Evolutionary conservation across 2,888 invertebrate genomes (phyloP), one percentile per base, ranked within the genome.

Genomic region (Rapana venosa): DNA sequence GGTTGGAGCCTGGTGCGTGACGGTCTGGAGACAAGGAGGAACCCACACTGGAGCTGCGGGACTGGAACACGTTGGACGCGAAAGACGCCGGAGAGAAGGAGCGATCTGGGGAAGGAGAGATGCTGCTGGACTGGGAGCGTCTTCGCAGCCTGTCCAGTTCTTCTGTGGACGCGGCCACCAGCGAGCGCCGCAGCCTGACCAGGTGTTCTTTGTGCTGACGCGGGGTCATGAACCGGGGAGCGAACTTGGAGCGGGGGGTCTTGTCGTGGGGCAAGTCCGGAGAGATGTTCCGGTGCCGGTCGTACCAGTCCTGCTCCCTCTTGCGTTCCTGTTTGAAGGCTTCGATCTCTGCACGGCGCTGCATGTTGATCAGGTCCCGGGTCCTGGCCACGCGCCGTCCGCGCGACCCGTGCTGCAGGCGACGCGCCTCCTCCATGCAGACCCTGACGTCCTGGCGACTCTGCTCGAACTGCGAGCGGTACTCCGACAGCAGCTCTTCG

Each of bases 311-410:
- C 85, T 94, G 93, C 89, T 95, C 95, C 86, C 94, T 90, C 91
- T 93, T 88, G 87, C 95, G 92, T 92, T 96, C 96, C 22, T 94
- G 91, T 89, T 93, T 95, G 92, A 96, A 96, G 15, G 95, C 94
- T 91, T 96, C 95, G 66, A 95, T 93, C 87, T 94, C 94, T 32
- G 95, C 94, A 56, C 93, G 93, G 84, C 95, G 92, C 74, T 92
- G 92, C 90, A 93, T 90, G 88, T 91, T 92, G 15, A 92, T 90
- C 13, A 94, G 58, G 88, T 94, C 93, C 61, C 93, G 90, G 30
- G 93, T 93, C 87, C 94, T 93, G 4, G 92, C 91, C 77, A 92
- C 91, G 20, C 94, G 91, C 83, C 94, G 91, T 8, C 94, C 93
- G 91, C 95, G 90, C 0, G 93, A 93, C 66, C 91, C 90, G 56